Base-by-base conservation (phyloP, 53 echinoderm and acorn worm species). In the Holothuria leucospilota region DNA sequence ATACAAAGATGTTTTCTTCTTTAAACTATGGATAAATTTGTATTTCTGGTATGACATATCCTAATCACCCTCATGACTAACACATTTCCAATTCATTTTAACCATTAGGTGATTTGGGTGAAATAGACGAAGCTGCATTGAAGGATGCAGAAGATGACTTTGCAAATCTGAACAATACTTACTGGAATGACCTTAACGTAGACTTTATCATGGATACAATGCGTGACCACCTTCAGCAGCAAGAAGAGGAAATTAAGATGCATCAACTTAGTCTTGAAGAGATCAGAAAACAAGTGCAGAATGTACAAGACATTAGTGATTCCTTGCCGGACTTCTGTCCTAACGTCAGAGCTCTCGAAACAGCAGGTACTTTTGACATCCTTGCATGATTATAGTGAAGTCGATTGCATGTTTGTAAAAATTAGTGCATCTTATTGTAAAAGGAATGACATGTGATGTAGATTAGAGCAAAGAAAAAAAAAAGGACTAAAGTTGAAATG, bases 301-400 rank as follows among this genome's bases (percentile, higher is more conserved):
- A 94, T 64, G 72, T 94, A 18, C 69, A 86, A 30, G 82, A 92
- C 29, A 90, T 96, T 24, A 80, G 79, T 11, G 84, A 94, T 58
- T 87, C 88, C 28, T 84, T 96, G 23, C 94, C 96, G 8, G 73
- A 92, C 59, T 91, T 90, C 67, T 96, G 96, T 73, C 93, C 91
- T 20, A 24, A 62, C 28, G 25, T 21, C 11, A 23, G 26, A 52
- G 15, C 53, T 24, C n/a, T 78, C 12, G 78, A 78, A 53, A 27
- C 51, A 29, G 78, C 53, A 25, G 26, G 78, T 56, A 23, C 7
- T 16, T 49, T 6, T 56, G 8, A 56, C 18, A 16, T 56, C 16
- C 16, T 56, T 18, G 56, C 5, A 0, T 16, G 4, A 56, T 16
- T 1, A 13, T 56, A 1, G 16, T 18, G 18, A 56, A 18, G 1